These are phyloP conservation scores for Aramus guarauna DNA, from an alignment of 2,113 vertebrate genomes.

Conservation along the genomic window DNA sequence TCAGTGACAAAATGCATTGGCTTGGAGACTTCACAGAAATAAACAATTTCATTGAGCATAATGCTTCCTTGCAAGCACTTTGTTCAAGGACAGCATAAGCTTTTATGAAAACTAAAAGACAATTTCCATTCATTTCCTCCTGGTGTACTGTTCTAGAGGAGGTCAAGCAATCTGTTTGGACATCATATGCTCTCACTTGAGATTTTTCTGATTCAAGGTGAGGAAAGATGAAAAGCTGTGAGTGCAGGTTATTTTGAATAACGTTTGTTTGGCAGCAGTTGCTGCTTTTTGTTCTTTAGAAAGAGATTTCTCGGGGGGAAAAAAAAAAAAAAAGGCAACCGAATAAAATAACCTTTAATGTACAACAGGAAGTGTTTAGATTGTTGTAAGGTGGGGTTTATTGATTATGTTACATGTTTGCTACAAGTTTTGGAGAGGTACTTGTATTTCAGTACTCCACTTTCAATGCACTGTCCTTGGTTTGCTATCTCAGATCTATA, in stretches of 20 bases:
- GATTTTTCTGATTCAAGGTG: slow-evolving; percentile 32
- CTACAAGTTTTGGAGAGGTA: not conserved
- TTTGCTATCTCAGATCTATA: not conserved
- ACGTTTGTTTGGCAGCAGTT: not conserved
- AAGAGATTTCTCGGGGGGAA: not conserved
- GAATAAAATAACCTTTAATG: not conserved
- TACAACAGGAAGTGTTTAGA: not conserved
- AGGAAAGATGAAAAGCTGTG: not conserved
- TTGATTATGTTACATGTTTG: not conserved
- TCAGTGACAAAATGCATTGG: not conserved
- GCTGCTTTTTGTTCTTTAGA: not conserved
- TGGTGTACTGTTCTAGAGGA: not conserved
- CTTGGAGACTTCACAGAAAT: not conserved
- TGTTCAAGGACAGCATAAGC: slow-evolving; percentile 6
- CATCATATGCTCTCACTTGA: not conserved
- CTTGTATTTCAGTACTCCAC: slow-evolving; percentile 16
- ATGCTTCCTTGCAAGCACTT: not conserved
- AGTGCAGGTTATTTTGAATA: not conserved
- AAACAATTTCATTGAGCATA: not conserved
- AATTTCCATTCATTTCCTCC: slow-evolving; percentile 3
- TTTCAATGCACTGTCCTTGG: slow-evolving; percentile 2
- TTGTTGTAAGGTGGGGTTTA: not conserved
- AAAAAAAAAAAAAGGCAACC: not conserved
- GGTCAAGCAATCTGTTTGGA: slow-evolving; percentile 16
- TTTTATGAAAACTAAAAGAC: slow-evolving; percentile 18